Conservation (phyloP, 1,140 invertebrate species). For the Drosophila auraria region DNA sequence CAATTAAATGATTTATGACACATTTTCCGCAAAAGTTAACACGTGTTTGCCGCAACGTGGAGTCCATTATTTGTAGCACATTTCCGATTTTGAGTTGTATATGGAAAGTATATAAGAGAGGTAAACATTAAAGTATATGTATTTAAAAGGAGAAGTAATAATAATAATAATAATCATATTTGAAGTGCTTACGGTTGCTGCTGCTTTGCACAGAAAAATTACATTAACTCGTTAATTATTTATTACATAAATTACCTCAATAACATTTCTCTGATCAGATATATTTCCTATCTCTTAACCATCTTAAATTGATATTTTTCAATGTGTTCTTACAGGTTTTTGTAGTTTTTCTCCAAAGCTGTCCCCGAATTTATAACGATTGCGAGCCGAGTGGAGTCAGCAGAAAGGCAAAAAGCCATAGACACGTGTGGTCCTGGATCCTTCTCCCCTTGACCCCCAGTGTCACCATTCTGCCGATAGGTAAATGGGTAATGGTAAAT, state of each 20-base stretch:
- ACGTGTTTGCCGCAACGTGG: conserved; percentile 66
- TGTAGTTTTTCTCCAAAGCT: conserved; percentile 18
- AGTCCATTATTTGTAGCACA: conserved; percentile 39
- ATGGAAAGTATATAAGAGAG: conserved; percentile 20
- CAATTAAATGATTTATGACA: conserved; percentile 80
- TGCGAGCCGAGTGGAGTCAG: conserved; percentile 20
- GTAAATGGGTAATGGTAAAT: conserved; percentile 43
- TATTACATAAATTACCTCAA: not conserved
- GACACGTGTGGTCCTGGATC: conserved; percentile 44
- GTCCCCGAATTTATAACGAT: conserved; percentile 26
- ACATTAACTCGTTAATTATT: not conserved
- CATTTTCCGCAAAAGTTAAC: conserved; percentile 74
- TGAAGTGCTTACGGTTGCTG: conserved; percentile 14
- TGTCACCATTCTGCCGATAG: conserved; percentile 23
- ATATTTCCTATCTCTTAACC: not conserved
- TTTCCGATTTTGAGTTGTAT: conserved; percentile 3
- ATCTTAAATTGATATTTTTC: conserved; percentile 10
- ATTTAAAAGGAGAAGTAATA: not conserved
- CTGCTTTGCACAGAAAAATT: not conserved
- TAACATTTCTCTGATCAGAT: not conserved
- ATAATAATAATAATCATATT: too few relatives aligned
- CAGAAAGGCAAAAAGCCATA: conserved; percentile 54
- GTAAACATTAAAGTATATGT: conserved; percentile 36
- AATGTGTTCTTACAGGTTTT: not conserved
- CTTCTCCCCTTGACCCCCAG: not conserved